A percentile compares a stretch with the other conserved stretches of the same genome.
These are phyloP conservation scores for Drosophila kanapiae DNA, from an alignment of 1,140 invertebrate species.

Conservation along the genomic window DNA sequence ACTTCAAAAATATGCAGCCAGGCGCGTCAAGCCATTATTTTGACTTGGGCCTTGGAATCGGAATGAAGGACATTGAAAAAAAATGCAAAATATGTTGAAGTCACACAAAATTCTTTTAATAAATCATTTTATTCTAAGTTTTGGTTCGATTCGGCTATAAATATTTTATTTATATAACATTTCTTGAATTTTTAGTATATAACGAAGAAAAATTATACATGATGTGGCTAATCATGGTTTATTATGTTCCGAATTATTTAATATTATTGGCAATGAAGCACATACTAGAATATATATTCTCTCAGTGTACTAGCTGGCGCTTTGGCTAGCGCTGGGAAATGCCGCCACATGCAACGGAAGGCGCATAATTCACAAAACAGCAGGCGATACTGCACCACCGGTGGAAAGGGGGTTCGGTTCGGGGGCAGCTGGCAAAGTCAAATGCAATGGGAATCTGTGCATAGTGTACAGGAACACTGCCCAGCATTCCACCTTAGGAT, in stretches of 20 bases:
- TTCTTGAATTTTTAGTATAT: no score
- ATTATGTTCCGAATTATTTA: neutral
- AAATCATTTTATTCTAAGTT: no score
- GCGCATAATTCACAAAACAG: slow-evolving; percentile 82
- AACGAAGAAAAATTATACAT: neutral
- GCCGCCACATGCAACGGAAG: slow-evolving; percentile 81
- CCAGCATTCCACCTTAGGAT: slow-evolving; percentile 51
- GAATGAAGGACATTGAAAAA: slow-evolving; percentile 10
- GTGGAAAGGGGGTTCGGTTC: neutral
- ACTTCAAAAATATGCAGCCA: slow-evolving; percentile 79
- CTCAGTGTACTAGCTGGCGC: slow-evolving; percentile 15
- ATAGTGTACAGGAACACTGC: slow-evolving; percentile 35
- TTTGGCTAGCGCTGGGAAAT: slow-evolving; percentile 53
- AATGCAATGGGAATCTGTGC: slow-evolving; percentile 65
- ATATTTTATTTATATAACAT: no score
- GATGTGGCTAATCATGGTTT: no score
- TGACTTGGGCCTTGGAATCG: slow-evolving; percentile 50
- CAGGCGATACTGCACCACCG: slow-evolving; percentile 47
- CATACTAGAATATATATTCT: neutral
- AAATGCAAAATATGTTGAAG: neutral
- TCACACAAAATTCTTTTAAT: no score
- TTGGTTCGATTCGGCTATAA: no score
- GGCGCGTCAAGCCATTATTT: slow-evolving; percentile 77
- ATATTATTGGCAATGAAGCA: no score
- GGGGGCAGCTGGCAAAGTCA: slow-evolving; percentile 24